Conservation (phyloP, 2,888 invertebrate genomes). For the Tenthredo amoena region DNA sequence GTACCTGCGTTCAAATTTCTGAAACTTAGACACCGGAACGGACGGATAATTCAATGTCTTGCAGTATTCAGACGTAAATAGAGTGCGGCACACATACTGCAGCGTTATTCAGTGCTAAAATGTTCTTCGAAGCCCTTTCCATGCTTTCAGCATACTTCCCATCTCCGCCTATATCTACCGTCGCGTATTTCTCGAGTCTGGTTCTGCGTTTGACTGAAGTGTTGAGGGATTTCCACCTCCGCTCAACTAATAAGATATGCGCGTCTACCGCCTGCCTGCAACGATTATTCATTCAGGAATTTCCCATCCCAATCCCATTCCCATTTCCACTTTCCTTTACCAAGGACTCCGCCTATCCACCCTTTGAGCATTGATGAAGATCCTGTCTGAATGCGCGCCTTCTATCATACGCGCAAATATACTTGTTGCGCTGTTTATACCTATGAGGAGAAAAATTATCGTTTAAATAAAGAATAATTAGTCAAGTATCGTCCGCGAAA, state of each 20-base stretch:
- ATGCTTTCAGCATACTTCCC: constrained; percentile 7
- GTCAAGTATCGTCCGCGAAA: not conserved
- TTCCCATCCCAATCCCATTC: not conserved
- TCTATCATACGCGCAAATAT: not conserved
- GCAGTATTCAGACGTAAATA: constrained; percentile 21
- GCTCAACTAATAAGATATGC: constrained; percentile 49
- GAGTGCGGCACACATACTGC: not conserved
- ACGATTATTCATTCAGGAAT: constrained; percentile 40
- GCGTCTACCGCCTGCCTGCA: constrained; percentile 34
- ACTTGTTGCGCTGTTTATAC: not conserved
- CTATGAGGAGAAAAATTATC: not conserved
- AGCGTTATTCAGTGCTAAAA: not conserved
- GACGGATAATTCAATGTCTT: constrained; percentile 11
- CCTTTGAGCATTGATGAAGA: constrained; percentile 23
- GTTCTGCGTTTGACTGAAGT: constrained; percentile 42
- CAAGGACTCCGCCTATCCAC: not conserved
- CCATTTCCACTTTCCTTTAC: not conserved
- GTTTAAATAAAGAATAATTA: not conserved
- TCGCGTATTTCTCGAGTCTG: not conserved
- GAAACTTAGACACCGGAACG: not conserved
- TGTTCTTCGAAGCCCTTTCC: constrained; percentile 8
- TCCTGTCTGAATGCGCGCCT: not conserved
- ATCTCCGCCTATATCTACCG: not conserved
- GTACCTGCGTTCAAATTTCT: not conserved
- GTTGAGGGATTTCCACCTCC: constrained; percentile 39